Conservation (phyloP, 2,888 invertebrate species). For the Euproctis similis region DNA sequence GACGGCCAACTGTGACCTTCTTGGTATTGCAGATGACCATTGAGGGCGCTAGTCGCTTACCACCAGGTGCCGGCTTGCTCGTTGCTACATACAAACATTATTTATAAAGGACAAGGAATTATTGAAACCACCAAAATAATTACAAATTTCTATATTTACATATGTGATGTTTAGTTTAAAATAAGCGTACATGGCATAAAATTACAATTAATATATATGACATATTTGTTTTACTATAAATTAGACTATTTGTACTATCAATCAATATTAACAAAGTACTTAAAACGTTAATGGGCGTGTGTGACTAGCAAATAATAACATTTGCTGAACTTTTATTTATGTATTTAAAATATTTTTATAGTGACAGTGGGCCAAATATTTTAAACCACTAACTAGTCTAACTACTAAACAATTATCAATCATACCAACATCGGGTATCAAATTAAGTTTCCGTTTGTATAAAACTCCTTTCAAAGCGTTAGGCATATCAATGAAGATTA, state of each 20-base stretch:
- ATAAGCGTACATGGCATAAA: constrained; percentile 76
- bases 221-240: constrained; percentile 73
- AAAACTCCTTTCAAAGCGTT: constrained; percentile 42
- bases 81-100: too few species aligned
- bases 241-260: constrained; percentile 75
- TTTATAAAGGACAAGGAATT: too few species aligned
- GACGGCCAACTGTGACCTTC: too few species aligned
- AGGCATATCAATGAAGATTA: constrained; percentile 40
- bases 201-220: constrained; percentile 72
- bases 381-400: constrained; percentile 38
- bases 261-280: constrained; percentile 68
- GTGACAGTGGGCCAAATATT: constrained; percentile 65
- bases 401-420: constrained; percentile 50
- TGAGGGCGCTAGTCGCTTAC: too few species aligned
- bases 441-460: constrained; percentile 39
- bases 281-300: constrained; percentile 65
- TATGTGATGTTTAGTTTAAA: constrained; percentile 73
- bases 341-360: constrained; percentile 51
- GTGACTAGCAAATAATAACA: constrained; percentile 73
- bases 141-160: constrained; percentile 75
- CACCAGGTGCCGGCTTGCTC: too few species aligned
- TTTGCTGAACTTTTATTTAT: constrained; percentile 58
- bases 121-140: constrained; percentile 42
- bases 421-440: constrained; percentile 57
- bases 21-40: too few species aligned